A percentile compares a stretch with the other conserved stretches of the same genome.
Conservation (phyloP, 1,140 invertebrate genomes). For the Drosophila lacertosa region DNA sequence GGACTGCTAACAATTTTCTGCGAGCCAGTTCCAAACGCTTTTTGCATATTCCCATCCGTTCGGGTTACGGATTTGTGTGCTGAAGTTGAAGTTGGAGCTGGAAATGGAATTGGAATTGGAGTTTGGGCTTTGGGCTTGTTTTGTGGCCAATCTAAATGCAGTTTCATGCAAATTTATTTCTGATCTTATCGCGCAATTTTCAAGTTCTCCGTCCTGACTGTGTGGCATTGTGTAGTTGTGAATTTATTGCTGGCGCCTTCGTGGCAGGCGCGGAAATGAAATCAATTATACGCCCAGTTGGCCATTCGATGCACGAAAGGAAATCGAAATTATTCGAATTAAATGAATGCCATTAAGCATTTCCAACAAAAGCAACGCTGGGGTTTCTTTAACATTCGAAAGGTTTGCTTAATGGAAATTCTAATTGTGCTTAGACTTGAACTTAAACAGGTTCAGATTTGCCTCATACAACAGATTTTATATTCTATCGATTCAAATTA, state of each 20-base stretch:
- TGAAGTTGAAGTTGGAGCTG: constrained; percentile 1
- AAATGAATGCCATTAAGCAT: constrained; percentile 60
- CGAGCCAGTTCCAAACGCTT: constrained; percentile 31
- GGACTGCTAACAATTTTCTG: constrained; percentile 53
- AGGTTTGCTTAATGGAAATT: not conserved
- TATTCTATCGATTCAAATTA: constrained; percentile 28
- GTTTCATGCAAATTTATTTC: constrained; percentile 72
- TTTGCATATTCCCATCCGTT: constrained; percentile 26
- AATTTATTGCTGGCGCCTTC: constrained; percentile 57
- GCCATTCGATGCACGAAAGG: constrained; percentile 64
- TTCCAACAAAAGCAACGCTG: not conserved
- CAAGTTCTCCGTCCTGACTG: constrained; percentile 41
- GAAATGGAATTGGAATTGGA: too few relatives aligned
- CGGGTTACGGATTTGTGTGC: constrained; percentile 28
- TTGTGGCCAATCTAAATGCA: constrained; percentile 71
- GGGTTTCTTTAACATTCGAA: not conserved
- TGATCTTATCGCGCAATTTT: constrained; percentile 74
- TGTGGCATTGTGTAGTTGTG: constrained; percentile 49
- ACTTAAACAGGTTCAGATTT: too few relatives aligned
- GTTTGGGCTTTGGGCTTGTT: constrained; percentile 43
- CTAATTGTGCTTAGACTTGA: too few relatives aligned
- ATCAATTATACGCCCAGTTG: constrained; percentile 79
- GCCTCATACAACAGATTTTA: too few relatives aligned
- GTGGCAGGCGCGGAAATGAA: constrained; percentile 67
- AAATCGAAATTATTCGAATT: constrained; percentile 71